These are phyloP conservation scores for Scomber japonicus DNA, from an alignment of 2,113 vertebrate species.

Conservation along the genomic window DNA sequence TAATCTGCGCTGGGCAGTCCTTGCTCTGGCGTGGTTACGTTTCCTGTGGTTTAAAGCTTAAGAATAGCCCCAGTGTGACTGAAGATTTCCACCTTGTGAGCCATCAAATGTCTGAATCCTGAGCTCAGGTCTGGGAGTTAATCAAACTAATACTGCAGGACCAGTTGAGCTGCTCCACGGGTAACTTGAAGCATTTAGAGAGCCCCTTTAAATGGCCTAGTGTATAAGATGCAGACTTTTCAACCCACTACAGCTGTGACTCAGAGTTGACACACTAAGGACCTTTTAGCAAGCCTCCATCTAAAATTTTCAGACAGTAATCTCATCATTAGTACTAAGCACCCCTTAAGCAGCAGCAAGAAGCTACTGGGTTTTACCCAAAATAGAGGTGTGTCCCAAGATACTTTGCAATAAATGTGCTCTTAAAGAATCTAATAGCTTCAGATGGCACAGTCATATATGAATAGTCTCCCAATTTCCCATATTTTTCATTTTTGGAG, in stretches of 20 bases:
- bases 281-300: not conserved
- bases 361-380: slow-evolving; percentile 7
- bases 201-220: not conserved
- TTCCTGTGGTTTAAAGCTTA: slow-evolving; percentile 65
- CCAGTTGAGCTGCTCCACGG: slow-evolving; percentile 3
- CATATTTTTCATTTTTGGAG: no score
- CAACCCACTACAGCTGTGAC: slow-evolving; percentile 2
- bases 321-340: slow-evolving; percentile 14
- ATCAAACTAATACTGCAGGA: slow-evolving; percentile 16
- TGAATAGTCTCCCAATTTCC: no score
- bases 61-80: slow-evolving; percentile 67
- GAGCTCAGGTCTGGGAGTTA: slow-evolving; percentile 47
- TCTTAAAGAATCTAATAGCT: no score
- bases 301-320: slow-evolving; percentile 25
- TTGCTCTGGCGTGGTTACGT: slow-evolving; percentile 47
- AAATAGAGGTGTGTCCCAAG: slow-evolving; percentile 12
- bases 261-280: not conserved
- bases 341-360: not conserved
- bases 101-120: slow-evolving; percentile 59
- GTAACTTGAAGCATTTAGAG: slow-evolving; percentile 18
- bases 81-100: slow-evolving; percentile 60
- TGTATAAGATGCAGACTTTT: slow-evolving; percentile 5
- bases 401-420: not conserved
- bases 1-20: slow-evolving; percentile 60
- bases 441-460: no score